phyloP scores from a whole-genome alignment of 2,113 vertebrate genomes.

The Crotalus helleri region DNA sequence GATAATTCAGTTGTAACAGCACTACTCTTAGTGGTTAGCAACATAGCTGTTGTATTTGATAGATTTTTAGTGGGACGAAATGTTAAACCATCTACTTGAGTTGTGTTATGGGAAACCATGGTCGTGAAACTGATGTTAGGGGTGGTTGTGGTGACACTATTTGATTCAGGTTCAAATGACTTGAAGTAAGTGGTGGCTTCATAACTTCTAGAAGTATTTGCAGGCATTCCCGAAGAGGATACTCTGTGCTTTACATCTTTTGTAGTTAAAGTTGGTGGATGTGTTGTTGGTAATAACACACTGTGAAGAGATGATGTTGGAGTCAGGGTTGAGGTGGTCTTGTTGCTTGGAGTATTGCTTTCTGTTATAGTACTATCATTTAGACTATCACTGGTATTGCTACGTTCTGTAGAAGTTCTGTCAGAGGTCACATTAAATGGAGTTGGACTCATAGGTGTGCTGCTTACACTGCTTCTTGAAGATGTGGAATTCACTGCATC shows the following conservation, averaged over 20 bases:
- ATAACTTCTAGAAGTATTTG: not conserved
- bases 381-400: not conserved
- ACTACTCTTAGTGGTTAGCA: not conserved
- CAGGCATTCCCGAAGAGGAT: not conserved
- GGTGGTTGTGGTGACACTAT: not conserved
- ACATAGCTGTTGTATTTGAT: conserved; percentile 11
- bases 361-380: not conserved
- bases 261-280: not conserved
- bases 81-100: rapidly evolving
- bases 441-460: not conserved
- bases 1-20: not conserved
- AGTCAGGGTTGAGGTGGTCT: not conserved
- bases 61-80: not conserved
- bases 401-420: not conserved
- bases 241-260: not conserved
- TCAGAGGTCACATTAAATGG: not conserved
- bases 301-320: not conserved
- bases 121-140: not conserved
- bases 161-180: not conserved
- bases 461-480: not conserved
- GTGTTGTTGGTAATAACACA: not conserved
- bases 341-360: not conserved
- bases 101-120: not conserved
- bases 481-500: not conserved
- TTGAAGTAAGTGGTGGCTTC: not conserved